Evolutionary conservation across 2,113 vertebrate genomes (phyloP), one percentile per base, ranked within the genome.

Genomic region (Forbesichthys agassizii): DNA sequence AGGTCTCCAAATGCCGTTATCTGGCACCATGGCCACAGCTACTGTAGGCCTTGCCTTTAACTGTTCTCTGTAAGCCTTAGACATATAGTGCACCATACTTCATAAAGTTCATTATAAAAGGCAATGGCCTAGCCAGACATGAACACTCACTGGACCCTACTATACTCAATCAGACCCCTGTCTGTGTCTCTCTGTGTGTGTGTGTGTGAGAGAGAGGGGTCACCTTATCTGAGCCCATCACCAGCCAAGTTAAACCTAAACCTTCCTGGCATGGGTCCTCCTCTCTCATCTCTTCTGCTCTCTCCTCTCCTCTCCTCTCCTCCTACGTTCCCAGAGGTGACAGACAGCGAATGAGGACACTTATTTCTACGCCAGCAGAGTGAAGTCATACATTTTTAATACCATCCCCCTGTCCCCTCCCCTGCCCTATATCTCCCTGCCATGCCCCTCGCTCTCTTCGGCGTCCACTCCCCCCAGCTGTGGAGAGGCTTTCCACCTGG

Each of bases 311-410:
- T 77, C n/a, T 48, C 49, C 47, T 57, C 55, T 18, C 55, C 18
- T 20, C 55, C 61, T 10, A 66, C 67, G 74, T 77, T 83, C 53
- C 73, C 74, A 62, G 74, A 83, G 82, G 86, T 86, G 88, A 90
- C 79, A 75, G 74, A 70, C 78, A 73, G 79, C 36, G 80, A 84
- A 88, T 84, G 79, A 87, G 77, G 85, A 84, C 78, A 80, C 77
- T 86, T 79, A 78, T 81, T 82, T 73, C 85, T 83, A 73, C 64
- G 55, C 80, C 75, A 80, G 81, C 84, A 56, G 59, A 73, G 77
- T 64, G 75, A 82, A 65, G 70, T 65, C 69, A 78, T 87, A 78
- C 81, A 90, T 88, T 86, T 88, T 88, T 90, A 80, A 90, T 88
- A 78, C 49, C 73, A 81, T 73, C 4, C 5, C 63, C 61, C 64